Evolutionary conservation across 2,113 vertebrate genomes (phyloP).

Genomic region (Spea multiplicata): DNA sequence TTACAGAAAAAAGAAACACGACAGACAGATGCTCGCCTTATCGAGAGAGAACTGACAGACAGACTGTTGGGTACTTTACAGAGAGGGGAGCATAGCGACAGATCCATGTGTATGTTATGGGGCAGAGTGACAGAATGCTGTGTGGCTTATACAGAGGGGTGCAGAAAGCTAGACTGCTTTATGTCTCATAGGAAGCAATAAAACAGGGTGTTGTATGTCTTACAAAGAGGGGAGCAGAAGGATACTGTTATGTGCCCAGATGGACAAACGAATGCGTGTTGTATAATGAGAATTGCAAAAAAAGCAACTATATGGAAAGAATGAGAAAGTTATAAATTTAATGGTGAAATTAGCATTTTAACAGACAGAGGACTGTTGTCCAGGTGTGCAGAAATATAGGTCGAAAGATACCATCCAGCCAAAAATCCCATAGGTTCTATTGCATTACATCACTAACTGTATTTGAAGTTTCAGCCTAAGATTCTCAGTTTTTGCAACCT

Average conservation of each 20-base stretch:
- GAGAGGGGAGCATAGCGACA: background rate
- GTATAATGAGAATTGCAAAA: too few relatives aligned
- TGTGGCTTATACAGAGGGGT: background rate
- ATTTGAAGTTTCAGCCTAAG: too few relatives aligned
- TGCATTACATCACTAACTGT: too few relatives aligned
- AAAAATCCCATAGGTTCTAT: too few relatives aligned
- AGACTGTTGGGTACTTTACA: background rate
- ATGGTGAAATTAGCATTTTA: too few relatives aligned
- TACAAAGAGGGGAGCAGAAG: background rate
- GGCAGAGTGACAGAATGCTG: background rate
- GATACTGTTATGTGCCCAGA: background rate
- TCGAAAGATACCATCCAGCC: too few relatives aligned
- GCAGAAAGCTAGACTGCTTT: background rate
- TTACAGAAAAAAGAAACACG: background rate
- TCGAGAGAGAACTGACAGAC: background rate
- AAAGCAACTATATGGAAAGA: too few relatives aligned
- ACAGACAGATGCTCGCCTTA: background rate
- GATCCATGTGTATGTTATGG: background rate
- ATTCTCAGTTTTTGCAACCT: too few relatives aligned
- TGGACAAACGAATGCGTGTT: too few relatives aligned
- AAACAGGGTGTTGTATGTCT: background rate
- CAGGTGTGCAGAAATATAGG: too few relatives aligned
- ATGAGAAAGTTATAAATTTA: too few relatives aligned
- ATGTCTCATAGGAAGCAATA: background rate
- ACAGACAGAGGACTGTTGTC: too few relatives aligned